Evolutionary conservation across 30 jellyfish, hydroid and myxozoan species (phyloP).

Genomic region (Euphysa ruthae): DNA sequence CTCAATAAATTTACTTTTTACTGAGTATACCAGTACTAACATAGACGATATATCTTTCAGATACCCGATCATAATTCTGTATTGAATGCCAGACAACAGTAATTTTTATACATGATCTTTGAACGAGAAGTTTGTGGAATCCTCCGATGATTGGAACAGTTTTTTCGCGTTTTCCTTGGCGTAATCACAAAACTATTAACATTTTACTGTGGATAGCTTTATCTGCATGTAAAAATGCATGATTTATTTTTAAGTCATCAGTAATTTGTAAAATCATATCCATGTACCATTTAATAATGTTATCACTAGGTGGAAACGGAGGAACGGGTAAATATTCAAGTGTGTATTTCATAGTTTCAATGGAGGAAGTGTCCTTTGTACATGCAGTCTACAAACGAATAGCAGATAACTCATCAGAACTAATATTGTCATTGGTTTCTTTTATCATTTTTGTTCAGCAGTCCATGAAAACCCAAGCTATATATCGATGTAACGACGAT

Average conservation of each 20-base stretch:
- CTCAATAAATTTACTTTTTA: neutral
- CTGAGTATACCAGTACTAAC: constrained; percentile 21
- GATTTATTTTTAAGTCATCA: constrained; percentile 33
- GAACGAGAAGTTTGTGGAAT: constrained; percentile 17
- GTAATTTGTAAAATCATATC: too few relatives aligned
- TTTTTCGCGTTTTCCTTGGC: neutral
- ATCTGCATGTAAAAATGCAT: constrained; percentile 45
- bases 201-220: constrained; percentile 41
- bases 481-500: too few relatives aligned
- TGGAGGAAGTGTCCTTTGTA: constrained; percentile 21
- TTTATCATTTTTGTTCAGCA: too few relatives aligned
- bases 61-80: constrained; percentile 39
- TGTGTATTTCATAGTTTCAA: constrained; percentile 26
- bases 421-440: too few relatives aligned
- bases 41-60: constrained; percentile 21
- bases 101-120: constrained; percentile 21
- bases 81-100: too few relatives aligned
- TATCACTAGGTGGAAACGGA: constrained; percentile 37
- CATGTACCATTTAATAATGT: constrained; percentile 31
- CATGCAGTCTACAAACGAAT: constrained; percentile 39
- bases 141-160: constrained; percentile 12
- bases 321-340: constrained; percentile 48
- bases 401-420: too few relatives aligned
- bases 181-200: neutral
- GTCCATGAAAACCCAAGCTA: too few relatives aligned